These are phyloP conservation scores for Spatulosminthurus flaviceps DNA, from an alignment of 2,888 invertebrate species.

Conservation along the genomic window DNA sequence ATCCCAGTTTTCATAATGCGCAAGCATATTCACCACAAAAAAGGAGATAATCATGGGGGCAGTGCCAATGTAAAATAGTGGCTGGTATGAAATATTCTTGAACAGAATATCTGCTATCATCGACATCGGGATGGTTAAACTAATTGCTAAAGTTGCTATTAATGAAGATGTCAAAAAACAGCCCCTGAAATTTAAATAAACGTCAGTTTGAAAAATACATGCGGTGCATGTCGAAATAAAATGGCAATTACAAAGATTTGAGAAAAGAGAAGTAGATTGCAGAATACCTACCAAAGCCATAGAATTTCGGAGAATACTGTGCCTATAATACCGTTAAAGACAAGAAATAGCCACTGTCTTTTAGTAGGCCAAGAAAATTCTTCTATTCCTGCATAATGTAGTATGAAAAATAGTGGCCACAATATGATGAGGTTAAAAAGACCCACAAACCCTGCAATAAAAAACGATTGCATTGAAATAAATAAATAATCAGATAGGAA, in stretches of 20 bases:
- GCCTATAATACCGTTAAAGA: constrained; percentile 88
- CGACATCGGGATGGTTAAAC: constrained; percentile 87
- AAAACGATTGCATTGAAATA: too few relatives aligned
- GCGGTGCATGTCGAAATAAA: too few relatives aligned
- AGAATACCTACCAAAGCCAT: constrained; percentile 83
- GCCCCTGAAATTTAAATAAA: constrained; percentile 74
- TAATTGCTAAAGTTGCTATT: constrained; percentile 86
- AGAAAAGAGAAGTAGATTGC: background rate
- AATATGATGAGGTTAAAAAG: constrained; percentile 85
- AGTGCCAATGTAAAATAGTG: constrained; percentile 79
- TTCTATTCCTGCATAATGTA: constrained; percentile 83
- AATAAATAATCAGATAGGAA: too few relatives aligned
- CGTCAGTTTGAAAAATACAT: too few relatives aligned
- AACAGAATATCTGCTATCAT: constrained; percentile 84
- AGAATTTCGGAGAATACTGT: constrained; percentile 90
- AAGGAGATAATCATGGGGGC: constrained; percentile 81
- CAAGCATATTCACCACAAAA: constrained; percentile 75
- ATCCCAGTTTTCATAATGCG: constrained; percentile 85
- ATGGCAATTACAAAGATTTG: too few relatives aligned
- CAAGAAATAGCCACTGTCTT: constrained; percentile 80
- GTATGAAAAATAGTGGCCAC: constrained; percentile 88
- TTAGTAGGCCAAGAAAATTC: constrained; percentile 84
- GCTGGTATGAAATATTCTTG: constrained; percentile 75
- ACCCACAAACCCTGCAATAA: constrained; percentile 85
- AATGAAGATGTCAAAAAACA: constrained; percentile 91